Base-by-base conservation (phyloP, 2,113 vertebrate genomes). In the Dromiciops gliroides region DNA sequence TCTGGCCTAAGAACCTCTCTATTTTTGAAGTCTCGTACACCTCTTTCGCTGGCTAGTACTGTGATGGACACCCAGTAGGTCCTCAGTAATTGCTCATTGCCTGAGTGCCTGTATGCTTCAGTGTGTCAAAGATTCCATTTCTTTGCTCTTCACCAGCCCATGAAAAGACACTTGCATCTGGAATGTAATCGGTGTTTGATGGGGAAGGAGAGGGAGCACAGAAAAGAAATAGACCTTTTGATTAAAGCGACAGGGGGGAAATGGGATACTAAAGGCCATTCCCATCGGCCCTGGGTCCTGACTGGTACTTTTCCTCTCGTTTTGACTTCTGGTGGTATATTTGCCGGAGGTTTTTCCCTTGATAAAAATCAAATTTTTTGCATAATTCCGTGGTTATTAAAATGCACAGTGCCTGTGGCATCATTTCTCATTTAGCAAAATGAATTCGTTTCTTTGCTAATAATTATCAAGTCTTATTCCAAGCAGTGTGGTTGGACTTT, bases 301-400 rank as follows among this genome's bases (percentile, higher is more conserved):
- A 89, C 89, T 75, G 92, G 48, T 97, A 94, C 96, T 97, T 96
- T 97, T 95, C 93, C 92, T 97, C 97, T 97, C 97, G 90, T 83
- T 94, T 94, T 96, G 95, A 93, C 91, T 93, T 96, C 98, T 93
- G 95, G 37, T 93, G 95, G 44, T 97, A 90, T 22, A 53, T 95
- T 96, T 97, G 94, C 96, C 97, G 95, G 89, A 48, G 53, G 90
- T 93, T 98, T 96, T 96, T 90, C 97, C 56, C 91, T 89, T 97
- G 97, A 98, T 97, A 97, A 97, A 98, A 97, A 97, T 96, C 95
- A 96, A 97, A 26, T 95, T 97, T 97, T 98, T 96, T 98, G 97
- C 97, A 97, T 98, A 95, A 98, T 98, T 97, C 97, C 96, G 95
- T 95, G 98, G 97, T 94, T 96, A 96, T 97, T 98, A 98, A 94